Conservation (phyloP, 1,140 invertebrate species). For the Tetramorium parvispinum region DNA sequence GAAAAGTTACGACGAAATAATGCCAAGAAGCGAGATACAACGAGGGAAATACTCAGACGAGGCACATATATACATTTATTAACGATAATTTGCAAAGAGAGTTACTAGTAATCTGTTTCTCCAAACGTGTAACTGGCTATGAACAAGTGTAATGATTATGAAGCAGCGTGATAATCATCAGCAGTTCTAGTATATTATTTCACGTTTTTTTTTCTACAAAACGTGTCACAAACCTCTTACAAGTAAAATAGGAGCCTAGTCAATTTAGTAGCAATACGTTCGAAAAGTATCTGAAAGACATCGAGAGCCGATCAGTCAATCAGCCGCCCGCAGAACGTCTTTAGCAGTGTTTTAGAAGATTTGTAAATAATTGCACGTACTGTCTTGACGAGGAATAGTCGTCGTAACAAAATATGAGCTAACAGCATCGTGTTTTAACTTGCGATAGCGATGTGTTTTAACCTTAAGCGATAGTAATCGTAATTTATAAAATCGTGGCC, state of each 20-base stretch:
- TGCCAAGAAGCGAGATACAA: neutral
- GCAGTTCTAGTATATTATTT: neutral
- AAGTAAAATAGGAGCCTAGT: slow-evolving; percentile 15
- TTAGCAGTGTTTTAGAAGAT: slow-evolving; percentile 3
- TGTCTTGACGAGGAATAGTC: neutral
- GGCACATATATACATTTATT: slow-evolving; percentile 2
- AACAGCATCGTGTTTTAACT: neutral
- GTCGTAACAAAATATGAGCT: neutral
- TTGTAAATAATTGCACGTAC: neutral
- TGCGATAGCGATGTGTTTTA: neutral
- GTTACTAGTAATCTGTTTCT: neutral
- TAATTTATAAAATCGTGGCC: slow-evolving; percentile 15
- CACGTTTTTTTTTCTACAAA: neutral
- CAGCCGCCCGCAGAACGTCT: neutral
- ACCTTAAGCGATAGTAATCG: neutral
- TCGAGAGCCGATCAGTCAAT: too few relatives aligned
- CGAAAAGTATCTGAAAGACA: neutral
- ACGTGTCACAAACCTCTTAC: neutral
- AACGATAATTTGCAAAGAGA: neutral
- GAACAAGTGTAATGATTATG: neutral
- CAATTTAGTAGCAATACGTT: slow-evolving; percentile 4
- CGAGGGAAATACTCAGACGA: slow-evolving; percentile 42
- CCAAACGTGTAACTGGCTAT: neutral
- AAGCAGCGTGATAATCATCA: neutral
- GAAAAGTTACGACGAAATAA: neutral